phyloP scores from a whole-genome alignment of 2,888 invertebrate species.

The Dasypogon diadema region DNA sequence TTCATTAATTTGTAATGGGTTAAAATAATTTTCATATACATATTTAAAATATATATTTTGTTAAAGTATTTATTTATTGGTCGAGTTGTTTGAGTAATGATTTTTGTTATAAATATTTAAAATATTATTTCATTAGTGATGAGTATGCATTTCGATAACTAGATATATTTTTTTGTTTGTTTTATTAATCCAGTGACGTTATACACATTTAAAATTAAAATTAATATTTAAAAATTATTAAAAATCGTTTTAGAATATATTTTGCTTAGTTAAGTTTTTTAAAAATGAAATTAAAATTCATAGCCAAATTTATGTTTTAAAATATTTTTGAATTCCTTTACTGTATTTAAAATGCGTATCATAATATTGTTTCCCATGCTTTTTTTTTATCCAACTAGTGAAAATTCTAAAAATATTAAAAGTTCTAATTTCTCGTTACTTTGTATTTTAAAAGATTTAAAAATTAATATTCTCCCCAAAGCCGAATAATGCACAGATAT shows the following conservation, averaged over 20 bases:
- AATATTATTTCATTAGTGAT: conserved; percentile 42
- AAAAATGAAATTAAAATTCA: conserved; percentile 47
- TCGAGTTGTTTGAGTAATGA: conserved; percentile 36
- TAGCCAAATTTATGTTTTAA: conserved; percentile 39
- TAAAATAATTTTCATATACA: background rate
- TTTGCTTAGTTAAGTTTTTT: conserved; percentile 11
- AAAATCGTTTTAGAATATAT: conserved; percentile 47
- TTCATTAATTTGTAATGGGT: background rate
- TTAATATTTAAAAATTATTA: conserved; percentile 47
- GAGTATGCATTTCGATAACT: conserved; percentile 16
- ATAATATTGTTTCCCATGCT: conserved; percentile 22
- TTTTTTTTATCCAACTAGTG: background rate
- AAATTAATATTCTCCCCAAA: too few relatives aligned
- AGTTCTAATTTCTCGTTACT: background rate
- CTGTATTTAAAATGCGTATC: conserved; percentile 29
- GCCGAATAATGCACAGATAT: background rate
- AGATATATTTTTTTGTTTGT: conserved; percentile 29
- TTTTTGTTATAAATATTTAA: conserved; percentile 44
- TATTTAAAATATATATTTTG: conserved; percentile 43
- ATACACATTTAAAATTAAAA: conserved; percentile 32
- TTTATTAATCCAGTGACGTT: conserved; percentile 30
- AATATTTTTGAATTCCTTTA: conserved; percentile 19
- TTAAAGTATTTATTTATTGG: conserved; percentile 37
- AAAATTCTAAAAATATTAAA: background rate
- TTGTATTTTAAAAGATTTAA: too few relatives aligned